Conservation (phyloP, 2,113 vertebrate genomes). For the Nipponia nippon region DNA sequence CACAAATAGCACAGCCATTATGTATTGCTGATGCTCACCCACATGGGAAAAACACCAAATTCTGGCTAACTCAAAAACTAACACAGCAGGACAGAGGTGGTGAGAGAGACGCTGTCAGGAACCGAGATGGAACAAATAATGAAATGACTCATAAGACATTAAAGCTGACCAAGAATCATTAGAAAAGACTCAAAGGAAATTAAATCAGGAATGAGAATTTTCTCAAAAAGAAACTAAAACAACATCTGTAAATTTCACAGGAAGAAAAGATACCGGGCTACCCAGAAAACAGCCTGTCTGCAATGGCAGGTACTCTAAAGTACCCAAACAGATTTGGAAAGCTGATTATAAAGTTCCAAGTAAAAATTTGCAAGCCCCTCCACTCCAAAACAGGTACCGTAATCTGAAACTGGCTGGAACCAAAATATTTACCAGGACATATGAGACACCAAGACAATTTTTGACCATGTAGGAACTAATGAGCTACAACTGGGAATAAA, state of each 20-base stretch:
- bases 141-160: background rate
- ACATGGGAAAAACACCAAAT: background rate
- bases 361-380: rapidly evolving
- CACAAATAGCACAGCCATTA: background rate
- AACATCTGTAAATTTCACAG: background rate
- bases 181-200: background rate
- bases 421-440: background rate
- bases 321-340: background rate
- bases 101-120: background rate
- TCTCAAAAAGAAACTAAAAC: background rate
- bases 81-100: background rate
- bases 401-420: background rate
- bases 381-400: background rate
- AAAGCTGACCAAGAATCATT: background rate
- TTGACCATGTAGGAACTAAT: background rate
- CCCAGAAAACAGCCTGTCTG: background rate
- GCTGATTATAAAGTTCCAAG: background rate
- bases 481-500: background rate
- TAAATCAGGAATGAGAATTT: background rate
- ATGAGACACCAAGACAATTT: background rate
- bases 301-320: background rate
- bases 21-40: background rate
- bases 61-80: background rate
- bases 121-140: rapidly evolving
- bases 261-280: background rate